Base-by-base conservation (phyloP, 2,113 vertebrate species). In the Alexandromys fortis region DNA sequence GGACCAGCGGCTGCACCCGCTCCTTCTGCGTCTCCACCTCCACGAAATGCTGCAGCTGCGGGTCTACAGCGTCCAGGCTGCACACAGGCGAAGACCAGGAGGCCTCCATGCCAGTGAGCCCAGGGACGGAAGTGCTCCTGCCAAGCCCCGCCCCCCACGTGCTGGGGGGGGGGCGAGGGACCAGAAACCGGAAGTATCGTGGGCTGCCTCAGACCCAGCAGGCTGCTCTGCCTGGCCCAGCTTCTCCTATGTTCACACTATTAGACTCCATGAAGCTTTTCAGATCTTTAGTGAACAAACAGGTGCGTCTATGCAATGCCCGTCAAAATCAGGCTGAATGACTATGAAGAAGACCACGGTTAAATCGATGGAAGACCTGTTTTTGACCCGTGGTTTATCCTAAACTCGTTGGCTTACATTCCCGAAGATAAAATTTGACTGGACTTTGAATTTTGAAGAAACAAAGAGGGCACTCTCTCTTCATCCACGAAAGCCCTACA, bases 11-110 rank as follows among this genome's bases (percentile, higher is more conserved):
- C 98, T 99, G 99, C 98, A 99, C 99, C 45, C 99, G 98, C 96
- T 99, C 99, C 85, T 99, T 99, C 94, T 99, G 99, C 93, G 99
- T 99, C 98, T 99, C 99, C 76, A 99, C 98, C 96, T 99, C 99
- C 90, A 99, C 99, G 96, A 99, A 99, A 0, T 99, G 99, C 97
- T 99, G 99, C 61, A 99, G 98, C 96, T 99, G 99, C 0, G 99
- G 99, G 96, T 99, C 99, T 52, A 97, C 96, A 0, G 96, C 92
- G 11, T 98, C 98, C 96, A 98, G 17, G 47, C 98, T 97, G 13
- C 93, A 93, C 9, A 81, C 89, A 2, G 96, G 93, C 47, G 97
- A 96, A 77, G 97, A 93, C 96, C 94, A 96, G 28, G 96, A 90
- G 90, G 98, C 99, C 98, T 99, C 98, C 72, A 75, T 76, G 45